Base-by-base conservation (phyloP, 2,113 vertebrate genomes). In the Oceanodroma tethys region DNA sequence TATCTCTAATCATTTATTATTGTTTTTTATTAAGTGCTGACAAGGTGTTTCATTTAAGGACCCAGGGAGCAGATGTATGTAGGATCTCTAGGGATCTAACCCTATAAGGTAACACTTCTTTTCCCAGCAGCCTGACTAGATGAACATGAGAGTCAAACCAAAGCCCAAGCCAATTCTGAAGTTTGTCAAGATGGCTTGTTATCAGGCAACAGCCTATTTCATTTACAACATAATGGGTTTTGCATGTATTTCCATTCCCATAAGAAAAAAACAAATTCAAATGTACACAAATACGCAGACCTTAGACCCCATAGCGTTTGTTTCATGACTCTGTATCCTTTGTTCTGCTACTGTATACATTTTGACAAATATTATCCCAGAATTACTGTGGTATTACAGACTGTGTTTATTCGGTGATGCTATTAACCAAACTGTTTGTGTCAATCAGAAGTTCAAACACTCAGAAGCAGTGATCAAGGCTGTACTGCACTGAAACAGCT, bases 361-460 rank as follows among this genome's bases (percentile, higher is more conserved):
- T 88, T 19, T 80, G 78, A 80, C 89, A 89, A 82, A 87, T 55
- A 95, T 15, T 68, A 72, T 7, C 66, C 76, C 76, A 8, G 34
- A 63, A 48, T 30, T 36, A 72, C 86, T 47, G 60, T 4, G 34
- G 50, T 32, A 32, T 60, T 55, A 52, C 40, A 72, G 91, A 40
- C 72, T 40, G 47, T 56, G 88, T 95, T 95, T 93, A 82, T 43
- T 88, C 0, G 11, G 74, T 90, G 81, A 91, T 1, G 3, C 81
- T 73, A 10, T 34, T 70, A 87, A 88, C 81, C 8, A 9, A 93
- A 90, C 74, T 91, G 74, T 72, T 82, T 85, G 88, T 95, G 86
- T 93, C 94, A 92, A 74, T 94, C 90, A 95, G 20, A 60, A 86
- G 66, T 89, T 93, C 93, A 95, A 95, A 94, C 74, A 29, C 78